Percentiles rank a stretch among this genome's conserved stretches.
Evolutionary conservation across 1,140 invertebrate genomes (phyloP).

Genomic region (Wasmannia auropunctata): DNA sequence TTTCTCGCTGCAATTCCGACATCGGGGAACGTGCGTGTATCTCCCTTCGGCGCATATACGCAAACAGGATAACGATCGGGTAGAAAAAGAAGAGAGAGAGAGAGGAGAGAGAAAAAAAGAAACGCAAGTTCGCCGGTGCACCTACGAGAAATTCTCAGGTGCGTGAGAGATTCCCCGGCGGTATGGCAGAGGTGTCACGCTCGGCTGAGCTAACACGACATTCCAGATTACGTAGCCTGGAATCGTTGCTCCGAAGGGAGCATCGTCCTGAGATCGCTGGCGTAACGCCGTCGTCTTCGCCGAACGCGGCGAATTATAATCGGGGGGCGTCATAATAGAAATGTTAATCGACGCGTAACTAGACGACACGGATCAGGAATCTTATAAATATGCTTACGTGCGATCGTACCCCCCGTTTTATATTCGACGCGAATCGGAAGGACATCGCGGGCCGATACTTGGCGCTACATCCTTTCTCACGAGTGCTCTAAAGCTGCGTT

Average conservation of each 20-base stretch:
- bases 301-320: neutral
- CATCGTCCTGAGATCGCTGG: constrained; percentile 45
- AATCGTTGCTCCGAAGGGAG: constrained; percentile 73
- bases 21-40: neutral
- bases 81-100: neutral
- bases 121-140: constrained; percentile 20
- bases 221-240: constrained; percentile 79
- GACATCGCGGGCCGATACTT: neutral
- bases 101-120: neutral
- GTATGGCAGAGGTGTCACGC: constrained; percentile 76
- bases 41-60: neutral
- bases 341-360: neutral
- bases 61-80: constrained; percentile 17
- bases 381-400: neutral
- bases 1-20: neutral
- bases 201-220: constrained; percentile 79
- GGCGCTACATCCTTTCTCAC: neutral
- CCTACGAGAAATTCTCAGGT: constrained; percentile 78
- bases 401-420: neutral
- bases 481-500: too few relatives aligned
- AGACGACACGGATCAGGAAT: neutral
- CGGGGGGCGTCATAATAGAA: neutral
- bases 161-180: constrained; percentile 43
- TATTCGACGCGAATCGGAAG: neutral
- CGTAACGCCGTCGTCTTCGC: neutral